These are phyloP conservation scores for Gallinago nigripennis DNA, from an alignment of 2,797 vertebrate genomes.

Conservation along the genomic window DNA sequence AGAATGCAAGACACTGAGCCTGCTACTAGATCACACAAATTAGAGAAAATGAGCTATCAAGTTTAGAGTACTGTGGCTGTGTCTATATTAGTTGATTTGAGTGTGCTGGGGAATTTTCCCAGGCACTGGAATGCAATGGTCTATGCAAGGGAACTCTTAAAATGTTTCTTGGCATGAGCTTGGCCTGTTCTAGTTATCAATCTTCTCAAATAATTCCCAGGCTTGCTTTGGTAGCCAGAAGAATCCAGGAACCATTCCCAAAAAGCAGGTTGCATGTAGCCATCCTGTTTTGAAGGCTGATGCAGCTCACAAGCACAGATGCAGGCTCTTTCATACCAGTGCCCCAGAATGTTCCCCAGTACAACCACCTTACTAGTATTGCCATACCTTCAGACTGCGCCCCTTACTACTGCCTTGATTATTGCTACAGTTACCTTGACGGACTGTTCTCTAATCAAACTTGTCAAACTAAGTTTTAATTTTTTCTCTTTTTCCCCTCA, in stretches of 20 bases:
- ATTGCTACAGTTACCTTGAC: neutral
- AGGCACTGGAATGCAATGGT: conserved; percentile 44
- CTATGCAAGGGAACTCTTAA: conserved; percentile 32
- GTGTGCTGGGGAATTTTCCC: conserved; percentile 45
- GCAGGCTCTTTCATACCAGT: neutral
- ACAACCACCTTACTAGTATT: neutral
- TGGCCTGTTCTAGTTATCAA: conserved; percentile 4
- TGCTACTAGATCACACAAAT: neutral
- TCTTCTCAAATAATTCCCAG: conserved; percentile 18
- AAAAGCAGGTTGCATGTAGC: neutral
- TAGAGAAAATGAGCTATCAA: neutral
- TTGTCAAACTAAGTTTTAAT: neutral
- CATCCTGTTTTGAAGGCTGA: neutral
- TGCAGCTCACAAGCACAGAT: neutral
- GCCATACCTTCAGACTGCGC: fast-evolving
- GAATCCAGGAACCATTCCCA: neutral
- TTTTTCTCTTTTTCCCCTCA: neutral
- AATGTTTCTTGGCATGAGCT: conserved; percentile 47
- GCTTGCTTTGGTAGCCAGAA: neutral
- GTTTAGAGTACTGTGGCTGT: neutral
- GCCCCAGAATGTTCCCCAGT: neutral
- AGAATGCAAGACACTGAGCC: neutral
- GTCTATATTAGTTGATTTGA: neutral
- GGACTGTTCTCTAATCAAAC: neutral
- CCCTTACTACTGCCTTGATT: neutral